Conservation (phyloP, 2,113 vertebrate genomes). For the Vidua macroura region DNA sequence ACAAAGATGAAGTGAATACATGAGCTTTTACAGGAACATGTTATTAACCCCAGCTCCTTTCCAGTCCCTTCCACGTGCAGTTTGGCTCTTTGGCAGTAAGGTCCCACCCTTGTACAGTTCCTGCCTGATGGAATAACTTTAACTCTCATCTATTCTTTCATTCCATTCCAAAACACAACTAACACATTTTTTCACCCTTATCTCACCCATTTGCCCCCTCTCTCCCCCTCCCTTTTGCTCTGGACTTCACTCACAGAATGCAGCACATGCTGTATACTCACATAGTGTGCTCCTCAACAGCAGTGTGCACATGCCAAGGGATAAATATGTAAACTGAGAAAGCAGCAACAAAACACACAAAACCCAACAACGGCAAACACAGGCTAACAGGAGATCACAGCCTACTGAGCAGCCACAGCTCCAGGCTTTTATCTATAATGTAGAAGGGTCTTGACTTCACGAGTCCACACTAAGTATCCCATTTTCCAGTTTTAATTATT, state of each 20-base stretch:
- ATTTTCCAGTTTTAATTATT: not conserved
- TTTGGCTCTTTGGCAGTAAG: not conserved
- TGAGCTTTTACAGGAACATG: not conserved
- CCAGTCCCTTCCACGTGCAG: not conserved
- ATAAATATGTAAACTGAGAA: not conserved
- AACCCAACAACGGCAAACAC: not conserved
- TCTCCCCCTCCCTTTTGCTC: not conserved
- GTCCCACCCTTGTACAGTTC: not conserved
- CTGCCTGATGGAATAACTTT: not conserved
- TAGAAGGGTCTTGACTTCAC: not conserved
- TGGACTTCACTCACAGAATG: not conserved
- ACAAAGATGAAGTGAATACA: not conserved
- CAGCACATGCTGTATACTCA: accelerated
- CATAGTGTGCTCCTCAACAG: not conserved
- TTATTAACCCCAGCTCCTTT: not conserved
- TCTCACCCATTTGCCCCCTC: not conserved
- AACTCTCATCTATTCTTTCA: not conserved
- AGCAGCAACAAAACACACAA: not conserved
- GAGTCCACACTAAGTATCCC: not conserved
- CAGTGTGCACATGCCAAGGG: not conserved
- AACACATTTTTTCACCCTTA: not conserved
- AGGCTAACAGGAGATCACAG: not conserved
- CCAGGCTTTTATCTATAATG: not conserved
- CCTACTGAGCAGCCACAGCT: not conserved
- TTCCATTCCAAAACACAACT: not conserved